Percentiles rank a stretch among this genome's conserved stretches.
Conservation (phyloP, 2,888 invertebrate genomes). For the Ormyrus nitidulus region DNA sequence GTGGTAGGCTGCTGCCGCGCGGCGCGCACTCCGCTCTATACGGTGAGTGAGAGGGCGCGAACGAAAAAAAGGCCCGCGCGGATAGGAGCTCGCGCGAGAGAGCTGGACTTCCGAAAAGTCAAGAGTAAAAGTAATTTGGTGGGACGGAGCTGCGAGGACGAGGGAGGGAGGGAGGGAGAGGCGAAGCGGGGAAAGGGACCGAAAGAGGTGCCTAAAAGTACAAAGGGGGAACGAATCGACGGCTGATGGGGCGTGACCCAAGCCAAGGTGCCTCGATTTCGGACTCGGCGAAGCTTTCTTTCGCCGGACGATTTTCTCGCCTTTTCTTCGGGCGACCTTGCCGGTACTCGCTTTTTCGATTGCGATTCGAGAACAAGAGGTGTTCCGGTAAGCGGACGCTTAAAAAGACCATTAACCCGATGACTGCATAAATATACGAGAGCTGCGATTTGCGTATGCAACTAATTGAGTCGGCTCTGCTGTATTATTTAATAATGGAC, state of each 20-base stretch:
- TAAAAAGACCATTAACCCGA: too few species aligned
- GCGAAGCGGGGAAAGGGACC: constrained; percentile 27
- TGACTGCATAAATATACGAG: too few species aligned
- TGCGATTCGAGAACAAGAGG: too few species aligned
- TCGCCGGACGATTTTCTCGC: too few species aligned
- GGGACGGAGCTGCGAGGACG: constrained; percentile 7
- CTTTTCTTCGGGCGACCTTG: too few species aligned
- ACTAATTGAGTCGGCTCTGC: too few species aligned
- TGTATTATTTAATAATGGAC: too few species aligned
- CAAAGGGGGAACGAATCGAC: background rate
- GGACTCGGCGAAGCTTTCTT: background rate
- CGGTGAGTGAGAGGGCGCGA: constrained; percentile 18
- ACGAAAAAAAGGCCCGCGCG: background rate
- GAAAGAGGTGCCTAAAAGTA: background rate
- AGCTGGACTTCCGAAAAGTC: constrained; percentile 53
- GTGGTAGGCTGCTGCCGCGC: constrained; percentile 23
- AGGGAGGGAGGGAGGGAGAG: constrained; percentile 6
- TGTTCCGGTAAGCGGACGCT: too few species aligned
- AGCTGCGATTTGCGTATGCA: too few species aligned
- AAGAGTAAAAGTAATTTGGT: constrained; percentile 48
- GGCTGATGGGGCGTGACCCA: background rate
- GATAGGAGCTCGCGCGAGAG: background rate
- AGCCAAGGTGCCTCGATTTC: constrained; percentile 11
- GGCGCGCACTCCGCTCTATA: background rate
- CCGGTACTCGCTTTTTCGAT: too few species aligned